Base-by-base conservation (phyloP, 2,888 invertebrate species). In the Gryllus longicercus region DNA sequence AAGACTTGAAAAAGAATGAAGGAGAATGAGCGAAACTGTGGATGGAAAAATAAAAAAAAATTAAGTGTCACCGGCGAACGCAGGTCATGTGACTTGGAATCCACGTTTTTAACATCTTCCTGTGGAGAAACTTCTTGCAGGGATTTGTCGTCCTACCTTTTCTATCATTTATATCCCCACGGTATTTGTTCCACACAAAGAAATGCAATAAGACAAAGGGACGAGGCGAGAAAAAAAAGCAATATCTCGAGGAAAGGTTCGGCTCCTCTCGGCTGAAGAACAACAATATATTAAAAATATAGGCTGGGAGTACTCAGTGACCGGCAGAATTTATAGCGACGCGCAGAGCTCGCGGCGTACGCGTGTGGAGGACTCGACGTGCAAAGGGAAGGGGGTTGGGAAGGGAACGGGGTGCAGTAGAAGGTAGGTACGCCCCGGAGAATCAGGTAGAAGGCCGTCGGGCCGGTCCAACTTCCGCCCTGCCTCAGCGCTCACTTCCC, bases 231-330 rank as follows among this genome's bases (percentile, higher is more conserved):
- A 63, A 63, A 63, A 18, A 63, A 63, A 63, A 63, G 63, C 63
- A 63, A 63, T 63, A 63, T 63, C 63, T 11, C 14, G 63, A 63
- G 63, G n/a, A n/a, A 63, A 63, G n/a, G 16, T 63, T 63, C 63
- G n/a, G n/a, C 3, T 63, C 14, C 16, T 63, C 63, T 63, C 63
- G 16, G 16, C 63, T 63, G 63, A 14, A 63, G 63, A 63, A 63
- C 63, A 63, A 63, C 63, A 63, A 63, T 63, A 63, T 63, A 63
- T 63, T 63, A 63, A 63, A 63, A 63, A 63, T 63, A 63, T 63
- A 38, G 63, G n/a, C 14, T 63, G 5, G n/a, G n/a, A 63, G 63
- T 63, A 63, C n/a, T 63, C n/a, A 16, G 12, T 63, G 63, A 63
- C 63, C 63, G 14, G 38, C 63, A 18, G 63, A 18, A 63, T 63